Evolutionary conservation across 2,113 vertebrate species (phyloP), one percentile per base, ranked within the genome.

Genomic region (Gadus macrocephalus): DNA sequence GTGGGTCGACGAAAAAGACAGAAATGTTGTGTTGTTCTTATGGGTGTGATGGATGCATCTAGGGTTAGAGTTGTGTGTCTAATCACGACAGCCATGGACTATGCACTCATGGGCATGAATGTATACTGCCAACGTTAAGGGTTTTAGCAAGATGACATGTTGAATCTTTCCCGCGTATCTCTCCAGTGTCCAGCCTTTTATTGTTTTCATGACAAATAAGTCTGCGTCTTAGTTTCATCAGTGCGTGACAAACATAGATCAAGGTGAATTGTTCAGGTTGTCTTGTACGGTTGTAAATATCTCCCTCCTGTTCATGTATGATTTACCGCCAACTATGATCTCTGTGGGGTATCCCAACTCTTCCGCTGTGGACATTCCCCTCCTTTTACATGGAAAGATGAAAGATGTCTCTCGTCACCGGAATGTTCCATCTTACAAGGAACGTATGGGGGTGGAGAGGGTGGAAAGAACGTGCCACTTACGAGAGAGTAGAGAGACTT

Each of bases 351-450:
- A 12, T 85, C 58, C 31, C 70, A 72, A 69, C 60, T 49, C 42
- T 16, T 73, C 63, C 69, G 65, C 14, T 25, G 69, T 63, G 83
- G 79, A 79, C 79, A 75, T 76, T 14, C 68, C 31, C 58, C 82
- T 83, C 82, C 83, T 49, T 49, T 49, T 12, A 49, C 11, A 49
- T 86, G 69, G 80, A 81, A 89, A 88, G 84, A 83, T 70, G 70
- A 81, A 89, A 88, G 84, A 83, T 70, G 70, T 16, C 15, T n/a
- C 55, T 58, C 55, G 42, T 2, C 55, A 58, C 69, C 72, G 86
- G 88, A 91, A 81, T 80, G 86, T 89, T 89, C 87, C 81, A 88
- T 81, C 82, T 78, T 68, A 68, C 6, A 74, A 83, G 75, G 85
- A 86, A 80, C 78, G 81, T 16, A 16, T 58, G 55, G 69, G 76